Base-by-base conservation (phyloP, 2,113 vertebrate genomes). In the Siniperca knerii region DNA sequence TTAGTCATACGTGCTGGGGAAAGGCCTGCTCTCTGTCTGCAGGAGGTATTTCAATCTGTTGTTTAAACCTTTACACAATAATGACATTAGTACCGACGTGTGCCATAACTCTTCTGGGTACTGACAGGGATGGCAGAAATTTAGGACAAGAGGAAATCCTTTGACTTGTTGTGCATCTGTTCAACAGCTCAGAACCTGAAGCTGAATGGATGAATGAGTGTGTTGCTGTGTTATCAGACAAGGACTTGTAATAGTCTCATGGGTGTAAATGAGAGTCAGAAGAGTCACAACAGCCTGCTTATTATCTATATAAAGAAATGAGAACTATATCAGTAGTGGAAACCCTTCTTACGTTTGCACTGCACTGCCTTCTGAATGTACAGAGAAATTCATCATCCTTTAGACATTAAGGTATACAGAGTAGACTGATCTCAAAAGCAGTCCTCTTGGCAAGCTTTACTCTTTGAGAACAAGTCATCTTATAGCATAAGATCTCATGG, bases 141-240 rank as follows among this genome's bases (percentile, higher is more conserved):
- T 50, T 79, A 65, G 81, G 81, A 90, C 55, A 12, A 72, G 79
- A 83, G 89, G 90, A 92, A 93, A 91, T 91, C 91, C 85, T 90
- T 80, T 58, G 80, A 87, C 79, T 88, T 60, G 68, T 44, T 29
- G 57, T 80, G 65, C 84, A 83, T 93, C 90, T 92, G 92, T 69
- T 85, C n/a, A 86, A 82, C 29, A 85, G 86, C 69, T 93, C 82
- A 81, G 76, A 75, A 64, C 42, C 48, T 1, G 46, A 48, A 75
- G 58, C 77, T 84, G 9, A 61, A 76, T 37, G 75, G 64, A 74
- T 74, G 40, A 76, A 75, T 65, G 70, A 82, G 67, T 73, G 77
- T 68, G 86, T 82, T 78, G 72, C 71, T 33, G 23, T 57, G 58
- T 81, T 62, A 87, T 81, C 77, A 61, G 70, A 66, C 66, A 62